Evolutionary conservation across 2,113 vertebrate genomes (phyloP).

Genomic region (Daubentonia madagascariensis): DNA sequence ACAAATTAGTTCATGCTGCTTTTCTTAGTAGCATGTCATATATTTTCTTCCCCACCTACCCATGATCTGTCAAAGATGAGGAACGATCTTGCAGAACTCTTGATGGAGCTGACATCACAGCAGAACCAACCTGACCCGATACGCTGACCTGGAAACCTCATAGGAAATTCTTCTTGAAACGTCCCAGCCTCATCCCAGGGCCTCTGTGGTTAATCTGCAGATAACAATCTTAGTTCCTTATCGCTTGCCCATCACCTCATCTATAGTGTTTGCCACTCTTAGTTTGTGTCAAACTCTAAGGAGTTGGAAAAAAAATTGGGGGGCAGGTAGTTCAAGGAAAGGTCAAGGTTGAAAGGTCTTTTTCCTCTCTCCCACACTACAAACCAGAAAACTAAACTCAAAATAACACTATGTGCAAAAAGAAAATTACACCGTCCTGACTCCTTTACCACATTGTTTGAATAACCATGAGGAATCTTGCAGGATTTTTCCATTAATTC

Average conservation of each 20-base stretch:
- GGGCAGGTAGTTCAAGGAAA: not conserved
- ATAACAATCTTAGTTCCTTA: not conserved
- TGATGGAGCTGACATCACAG: not conserved
- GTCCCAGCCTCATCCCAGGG: not conserved
- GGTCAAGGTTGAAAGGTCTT: not conserved
- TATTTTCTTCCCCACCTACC: slow-evolving; percentile 2
- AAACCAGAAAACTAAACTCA: not conserved
- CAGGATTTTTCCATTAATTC: not conserved
- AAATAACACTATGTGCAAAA: not conserved
- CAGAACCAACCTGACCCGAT: not conserved
- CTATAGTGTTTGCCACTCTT: not conserved
- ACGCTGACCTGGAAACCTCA: not conserved
- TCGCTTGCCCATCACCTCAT: not conserved
- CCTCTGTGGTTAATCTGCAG: slow-evolving; percentile 34
- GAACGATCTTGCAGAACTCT: slow-evolving; percentile 12
- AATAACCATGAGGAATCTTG: not conserved
- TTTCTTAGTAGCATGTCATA: not conserved
- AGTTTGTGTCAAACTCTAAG: slow-evolving; percentile 34
- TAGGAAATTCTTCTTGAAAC: slow-evolving; percentile 6
- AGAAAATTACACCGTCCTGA: not conserved
- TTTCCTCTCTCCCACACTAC: not conserved
- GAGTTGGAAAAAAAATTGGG: not conserved
- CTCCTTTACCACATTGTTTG: not conserved
- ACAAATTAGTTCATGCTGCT: not conserved
- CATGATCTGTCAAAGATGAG: slow-evolving; percentile 48